phyloP scores from a whole-genome alignment of 2,888 invertebrate genomes.

The Hydraecia micacea region DNA sequence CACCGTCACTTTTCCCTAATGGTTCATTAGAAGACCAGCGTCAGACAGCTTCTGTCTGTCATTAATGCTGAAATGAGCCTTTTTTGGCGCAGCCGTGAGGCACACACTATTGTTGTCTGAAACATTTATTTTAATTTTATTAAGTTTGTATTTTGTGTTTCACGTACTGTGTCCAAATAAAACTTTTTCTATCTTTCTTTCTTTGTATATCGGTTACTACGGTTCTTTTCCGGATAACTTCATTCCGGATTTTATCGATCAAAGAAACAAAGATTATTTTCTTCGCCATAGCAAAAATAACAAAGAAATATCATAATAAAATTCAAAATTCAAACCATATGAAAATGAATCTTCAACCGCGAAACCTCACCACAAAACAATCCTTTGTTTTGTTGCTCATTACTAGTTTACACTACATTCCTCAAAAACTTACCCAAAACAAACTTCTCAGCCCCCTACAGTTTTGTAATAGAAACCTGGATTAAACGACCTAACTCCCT shows the following conservation, averaged over 20 bases:
- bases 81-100: no score
- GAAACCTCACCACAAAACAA: background rate
- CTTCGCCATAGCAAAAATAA: background rate
- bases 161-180: no score
- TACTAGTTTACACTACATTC: background rate
- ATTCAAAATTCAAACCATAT: background rate
- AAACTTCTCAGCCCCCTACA: constrained; percentile 2
- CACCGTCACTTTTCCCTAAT: no score
- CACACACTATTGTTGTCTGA: no score
- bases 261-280: background rate
- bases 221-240: background rate
- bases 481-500: background rate
- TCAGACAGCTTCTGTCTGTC: no score
- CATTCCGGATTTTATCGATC: background rate
- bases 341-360: background rate
- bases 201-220: background rate
- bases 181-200: no score
- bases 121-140: no score
- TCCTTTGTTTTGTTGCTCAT: background rate
- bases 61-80: no score
- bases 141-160: no score
- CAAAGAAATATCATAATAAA: no score
- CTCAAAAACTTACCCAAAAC: background rate
- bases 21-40: no score
- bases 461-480: constrained; percentile 22